phyloP scores from a whole-genome alignment of 2,888 invertebrate genomes.

The Machimus rusticus region DNA sequence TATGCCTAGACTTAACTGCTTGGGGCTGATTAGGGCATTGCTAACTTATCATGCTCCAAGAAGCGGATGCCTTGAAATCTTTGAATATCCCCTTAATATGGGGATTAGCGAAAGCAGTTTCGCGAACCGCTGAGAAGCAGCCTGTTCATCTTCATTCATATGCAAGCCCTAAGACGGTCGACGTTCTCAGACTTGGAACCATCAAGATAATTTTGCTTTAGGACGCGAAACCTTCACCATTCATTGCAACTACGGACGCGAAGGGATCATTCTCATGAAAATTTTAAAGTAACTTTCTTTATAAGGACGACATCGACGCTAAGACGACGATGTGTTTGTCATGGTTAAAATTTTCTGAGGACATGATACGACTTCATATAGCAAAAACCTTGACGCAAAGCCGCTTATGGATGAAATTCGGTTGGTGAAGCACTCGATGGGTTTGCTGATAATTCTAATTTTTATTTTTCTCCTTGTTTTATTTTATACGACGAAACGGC shows the following conservation, averaged over 20 bases:
- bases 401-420: neutral
- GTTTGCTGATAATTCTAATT: neutral
- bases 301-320: neutral
- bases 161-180: neutral
- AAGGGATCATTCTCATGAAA: neutral
- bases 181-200: neutral
- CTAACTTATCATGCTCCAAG: neutral
- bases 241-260: neutral
- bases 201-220: neutral
- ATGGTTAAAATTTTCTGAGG: neutral
- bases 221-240: neutral
- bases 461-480: neutral
- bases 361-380: neutral
- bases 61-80: neutral
- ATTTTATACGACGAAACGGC: neutral
- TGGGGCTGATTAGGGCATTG: neutral
- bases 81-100: neutral
- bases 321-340: neutral
- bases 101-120: neutral
- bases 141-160: neutral
- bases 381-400: neutral
- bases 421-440: neutral
- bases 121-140: neutral
- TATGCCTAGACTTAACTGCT: neutral
- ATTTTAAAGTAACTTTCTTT: neutral